Percentiles rank a stretch among this genome's conserved stretches.
These are phyloP conservation scores for Atherinomorus stipes DNA, from an alignment of 2,113 vertebrate genomes.

Conservation along the genomic window DNA sequence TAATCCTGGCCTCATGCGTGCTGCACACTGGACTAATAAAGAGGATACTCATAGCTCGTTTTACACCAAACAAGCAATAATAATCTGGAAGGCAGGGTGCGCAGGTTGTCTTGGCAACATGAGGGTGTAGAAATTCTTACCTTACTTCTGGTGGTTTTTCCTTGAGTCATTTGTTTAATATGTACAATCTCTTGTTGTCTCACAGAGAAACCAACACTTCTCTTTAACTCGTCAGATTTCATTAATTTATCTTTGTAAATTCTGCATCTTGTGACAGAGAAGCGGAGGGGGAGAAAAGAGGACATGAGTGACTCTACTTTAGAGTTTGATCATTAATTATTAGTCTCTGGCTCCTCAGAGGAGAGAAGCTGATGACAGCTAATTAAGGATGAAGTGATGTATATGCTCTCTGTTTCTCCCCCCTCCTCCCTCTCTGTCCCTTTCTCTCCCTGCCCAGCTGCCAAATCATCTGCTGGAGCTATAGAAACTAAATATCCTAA, in stretches of 20 bases:
- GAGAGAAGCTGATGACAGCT: constrained; percentile 79
- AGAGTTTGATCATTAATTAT: constrained; percentile 80
- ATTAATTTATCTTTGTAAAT: constrained; percentile 57
- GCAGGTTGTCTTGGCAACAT: constrained; percentile 47
- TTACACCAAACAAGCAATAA: constrained; percentile 59
- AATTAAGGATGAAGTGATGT: constrained; percentile 82
- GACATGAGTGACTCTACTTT: constrained; percentile 58
- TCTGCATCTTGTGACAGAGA: constrained; percentile 38
- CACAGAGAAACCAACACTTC: constrained; percentile 1
- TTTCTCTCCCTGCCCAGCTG: constrained; percentile 62
- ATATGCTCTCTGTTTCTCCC: constrained; percentile 47
- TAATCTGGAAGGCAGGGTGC: constrained; percentile 45
- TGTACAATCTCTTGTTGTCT: constrained; percentile 15
- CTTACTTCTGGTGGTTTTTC: constrained; percentile 31
- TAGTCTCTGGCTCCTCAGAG: constrained; percentile 73
- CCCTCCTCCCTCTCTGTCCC: neutral
- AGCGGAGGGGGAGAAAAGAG: constrained; percentile 28
- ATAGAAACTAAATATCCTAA: constrained; percentile 54
- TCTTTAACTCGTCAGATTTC: constrained; percentile 48
- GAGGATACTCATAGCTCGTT: constrained; percentile 31
- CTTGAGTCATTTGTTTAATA: constrained; percentile 54
- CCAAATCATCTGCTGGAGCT: constrained; percentile 63
- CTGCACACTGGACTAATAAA: constrained; percentile 46
- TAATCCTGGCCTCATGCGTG: constrained; percentile 18
- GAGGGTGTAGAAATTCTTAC: constrained; percentile 24